Percentiles rank a stretch among this genome's conserved stretches.
These are phyloP conservation scores for Mastigias papua DNA, from an alignment of 30 jellyfish, hydroid and myxozoan species.

Conservation along the genomic window DNA sequence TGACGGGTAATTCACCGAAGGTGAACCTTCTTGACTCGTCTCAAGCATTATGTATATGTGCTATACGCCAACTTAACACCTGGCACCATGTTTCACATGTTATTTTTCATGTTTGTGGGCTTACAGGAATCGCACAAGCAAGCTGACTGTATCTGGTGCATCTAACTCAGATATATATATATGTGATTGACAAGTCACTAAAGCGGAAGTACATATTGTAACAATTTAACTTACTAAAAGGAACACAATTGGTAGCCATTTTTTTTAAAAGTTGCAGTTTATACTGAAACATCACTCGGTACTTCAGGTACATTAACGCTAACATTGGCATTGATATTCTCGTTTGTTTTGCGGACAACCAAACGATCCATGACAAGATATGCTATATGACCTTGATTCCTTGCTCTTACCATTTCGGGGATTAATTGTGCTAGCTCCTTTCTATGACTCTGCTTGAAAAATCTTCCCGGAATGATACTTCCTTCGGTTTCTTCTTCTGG, in stretches of 20 bases:
- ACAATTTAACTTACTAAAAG: too few species aligned
- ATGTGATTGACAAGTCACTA: too few species aligned
- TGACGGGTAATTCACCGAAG: too few species aligned
- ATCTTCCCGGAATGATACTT: slow-evolving; percentile 3
- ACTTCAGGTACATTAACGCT: background rate
- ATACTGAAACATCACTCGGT: background rate
- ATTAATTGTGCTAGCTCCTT: slow-evolving; percentile 5
- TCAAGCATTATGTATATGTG: too few species aligned
- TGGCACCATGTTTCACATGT: too few species aligned
- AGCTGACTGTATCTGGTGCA: too few species aligned
- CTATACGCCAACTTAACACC: too few species aligned
- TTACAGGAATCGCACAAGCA: too few species aligned
- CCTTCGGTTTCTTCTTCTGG: background rate
- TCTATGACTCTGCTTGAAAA: slow-evolving; percentile 18
- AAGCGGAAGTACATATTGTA: too few species aligned
- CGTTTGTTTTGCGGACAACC: background rate
- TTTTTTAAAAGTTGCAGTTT: background rate
- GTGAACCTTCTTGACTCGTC: too few species aligned
- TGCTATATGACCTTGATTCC: slow-evolving; percentile 10
- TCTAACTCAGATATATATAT: too few species aligned
- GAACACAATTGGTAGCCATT: background rate
- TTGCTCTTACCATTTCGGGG: slow-evolving; percentile 9
- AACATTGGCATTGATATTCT: background rate
- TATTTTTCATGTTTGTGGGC: too few species aligned
- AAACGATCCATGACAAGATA: background rate